phyloP scores from a whole-genome alignment of 2,113 vertebrate species.

The Phrynosoma platyrhinos region DNA sequence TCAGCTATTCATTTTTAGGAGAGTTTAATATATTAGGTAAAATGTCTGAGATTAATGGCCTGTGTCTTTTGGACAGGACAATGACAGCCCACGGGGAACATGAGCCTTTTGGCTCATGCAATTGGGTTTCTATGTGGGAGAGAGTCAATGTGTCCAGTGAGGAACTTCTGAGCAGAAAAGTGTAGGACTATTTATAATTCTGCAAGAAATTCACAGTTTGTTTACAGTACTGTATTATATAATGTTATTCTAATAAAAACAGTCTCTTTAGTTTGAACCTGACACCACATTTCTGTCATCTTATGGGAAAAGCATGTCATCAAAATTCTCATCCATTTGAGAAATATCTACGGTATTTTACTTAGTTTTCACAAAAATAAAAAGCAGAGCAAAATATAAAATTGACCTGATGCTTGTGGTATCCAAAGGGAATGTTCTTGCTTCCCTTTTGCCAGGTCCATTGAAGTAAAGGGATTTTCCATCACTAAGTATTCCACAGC shows the following conservation, averaged over 20 bases:
- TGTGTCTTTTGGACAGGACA: no score
- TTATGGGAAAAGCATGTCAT: background rate
- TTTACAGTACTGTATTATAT: background rate
- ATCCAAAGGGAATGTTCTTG: constrained; percentile 90
- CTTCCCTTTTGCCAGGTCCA: constrained; percentile 91
- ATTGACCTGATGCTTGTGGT: constrained; percentile 92
- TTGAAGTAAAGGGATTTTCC: constrained; percentile 95
- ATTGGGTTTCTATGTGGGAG: background rate
- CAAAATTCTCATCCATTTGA: background rate
- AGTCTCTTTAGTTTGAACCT: background rate
- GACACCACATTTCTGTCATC: background rate
- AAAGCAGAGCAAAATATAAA: constrained; percentile 26
- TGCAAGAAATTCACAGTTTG: background rate
- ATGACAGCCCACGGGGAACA: no score
- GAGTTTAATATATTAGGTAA: no score
- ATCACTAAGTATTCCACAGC: constrained; percentile 91
- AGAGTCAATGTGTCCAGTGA: background rate
- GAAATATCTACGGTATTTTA: background rate
- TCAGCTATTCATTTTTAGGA: constrained; percentile 20
- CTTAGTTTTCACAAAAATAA: background rate
- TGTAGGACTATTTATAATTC: background rate
- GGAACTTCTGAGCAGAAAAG: background rate
- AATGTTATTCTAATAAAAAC: background rate
- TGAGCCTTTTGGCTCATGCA: background rate
- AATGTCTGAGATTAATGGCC: no score